phyloP scores from a whole-genome alignment of 2,797 vertebrate genomes.

The Oryzias dopingdopingensis region DNA sequence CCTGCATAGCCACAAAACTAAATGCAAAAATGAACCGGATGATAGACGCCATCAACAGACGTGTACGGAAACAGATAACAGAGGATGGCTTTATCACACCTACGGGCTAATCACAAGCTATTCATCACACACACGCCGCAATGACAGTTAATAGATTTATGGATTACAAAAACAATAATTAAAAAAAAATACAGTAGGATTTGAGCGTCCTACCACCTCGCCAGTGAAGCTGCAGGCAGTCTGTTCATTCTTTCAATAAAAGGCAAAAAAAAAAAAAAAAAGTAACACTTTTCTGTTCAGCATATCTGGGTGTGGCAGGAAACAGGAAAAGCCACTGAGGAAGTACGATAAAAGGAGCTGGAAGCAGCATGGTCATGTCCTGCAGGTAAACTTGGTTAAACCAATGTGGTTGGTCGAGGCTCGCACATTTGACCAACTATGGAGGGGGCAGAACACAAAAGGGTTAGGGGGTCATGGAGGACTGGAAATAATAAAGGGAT shows the following conservation, averaged over 20 bases:
- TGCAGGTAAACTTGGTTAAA: slow-evolving; percentile 30
- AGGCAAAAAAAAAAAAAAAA: slow-evolving; percentile 11
- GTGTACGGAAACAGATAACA: slow-evolving; percentile 46
- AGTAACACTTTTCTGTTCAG: slow-evolving; percentile 31
- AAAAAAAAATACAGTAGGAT: slow-evolving; percentile 11
- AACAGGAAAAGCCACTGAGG: slow-evolving; percentile 14
- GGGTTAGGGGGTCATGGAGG: slow-evolving; percentile 63
- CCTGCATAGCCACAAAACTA: slow-evolving; percentile 43
- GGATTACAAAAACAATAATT: slow-evolving; percentile 70
- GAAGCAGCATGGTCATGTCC: slow-evolving; percentile 20
- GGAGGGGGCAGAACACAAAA: slow-evolving; percentile 19
- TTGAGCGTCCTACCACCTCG: slow-evolving; percentile 31
- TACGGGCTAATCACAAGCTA: slow-evolving; percentile 70
- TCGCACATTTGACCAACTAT: slow-evolving; percentile 39
- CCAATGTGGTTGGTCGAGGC: slow-evolving; percentile 49
- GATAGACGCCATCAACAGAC: slow-evolving; percentile 50
- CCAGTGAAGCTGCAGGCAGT: slow-evolving; percentile 4
- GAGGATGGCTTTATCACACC: slow-evolving; percentile 58
- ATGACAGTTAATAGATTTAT: slow-evolving; percentile 72
- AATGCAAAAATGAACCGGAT: slow-evolving; percentile 67
- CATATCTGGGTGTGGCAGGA: background rate
- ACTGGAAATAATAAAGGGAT: slow-evolving; percentile 68
- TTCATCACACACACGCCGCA: slow-evolving; percentile 67
- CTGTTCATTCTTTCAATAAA: slow-evolving; percentile 7
- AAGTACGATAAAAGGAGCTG: slow-evolving; percentile 5